Evolutionary conservation across 35 echinoderm and acorn worm species (phyloP).

Genomic region (Amphiura filiformis): DNA sequence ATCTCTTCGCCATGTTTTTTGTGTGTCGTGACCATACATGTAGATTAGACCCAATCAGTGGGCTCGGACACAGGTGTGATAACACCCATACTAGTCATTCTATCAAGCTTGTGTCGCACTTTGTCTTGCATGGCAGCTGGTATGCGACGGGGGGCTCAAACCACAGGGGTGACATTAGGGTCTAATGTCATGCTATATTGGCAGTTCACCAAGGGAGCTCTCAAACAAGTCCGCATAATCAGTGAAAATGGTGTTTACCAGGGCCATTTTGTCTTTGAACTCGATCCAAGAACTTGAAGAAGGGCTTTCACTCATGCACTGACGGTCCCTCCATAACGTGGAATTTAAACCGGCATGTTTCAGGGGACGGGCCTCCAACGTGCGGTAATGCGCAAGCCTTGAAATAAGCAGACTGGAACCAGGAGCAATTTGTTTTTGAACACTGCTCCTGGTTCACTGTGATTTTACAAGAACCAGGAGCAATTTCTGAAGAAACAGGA

Average conservation of each 20-base stretch:
- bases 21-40: background rate
- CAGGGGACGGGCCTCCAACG: background rate
- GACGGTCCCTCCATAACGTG: background rate
- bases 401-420: too few relatives aligned
- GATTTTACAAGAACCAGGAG: too few relatives aligned
- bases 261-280: background rate
- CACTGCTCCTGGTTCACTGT: too few relatives aligned
- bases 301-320: background rate
- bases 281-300: background rate
- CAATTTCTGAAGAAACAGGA: too few relatives aligned
- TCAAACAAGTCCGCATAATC: background rate
- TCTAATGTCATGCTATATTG: background rate
- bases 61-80: constrained; percentile 23
- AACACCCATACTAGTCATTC: constrained; percentile 20
- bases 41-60: constrained; percentile 28
- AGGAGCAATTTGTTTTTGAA: too few relatives aligned
- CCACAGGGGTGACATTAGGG: background rate
- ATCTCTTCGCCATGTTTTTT: constrained; percentile 25
- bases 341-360: background rate
- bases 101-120: constrained; percentile 12
- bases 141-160: background rate
- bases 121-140: constrained; percentile 12
- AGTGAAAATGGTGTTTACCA: background rate
- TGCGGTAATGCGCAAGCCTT: background rate
- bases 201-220: background rate